Percentiles rank a stretch among this genome's conserved stretches.
These are phyloP conservation scores for Julus scandinavius DNA, from an alignment of 2,888 invertebrate genomes.

Conservation along the genomic window DNA sequence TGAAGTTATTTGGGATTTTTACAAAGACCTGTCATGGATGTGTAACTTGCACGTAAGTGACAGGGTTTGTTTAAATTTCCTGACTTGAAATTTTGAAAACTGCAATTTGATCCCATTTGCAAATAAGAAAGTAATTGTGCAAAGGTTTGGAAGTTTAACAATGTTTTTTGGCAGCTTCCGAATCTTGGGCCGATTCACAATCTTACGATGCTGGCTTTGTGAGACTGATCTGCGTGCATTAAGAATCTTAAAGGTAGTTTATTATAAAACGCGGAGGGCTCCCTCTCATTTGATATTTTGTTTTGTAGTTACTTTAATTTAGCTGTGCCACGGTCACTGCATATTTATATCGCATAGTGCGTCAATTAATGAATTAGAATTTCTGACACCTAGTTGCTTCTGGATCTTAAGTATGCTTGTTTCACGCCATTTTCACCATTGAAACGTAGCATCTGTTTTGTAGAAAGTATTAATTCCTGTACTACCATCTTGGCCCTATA, in stretches of 20 bases:
- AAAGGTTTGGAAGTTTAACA: no score
- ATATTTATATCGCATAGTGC: neutral
- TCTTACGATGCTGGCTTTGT: neutral
- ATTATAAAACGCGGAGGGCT: neutral
- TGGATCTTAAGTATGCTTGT: neutral
- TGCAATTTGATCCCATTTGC: neutral
- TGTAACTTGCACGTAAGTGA: no score
- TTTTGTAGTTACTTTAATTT: neutral
- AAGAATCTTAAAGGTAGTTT: constrained; percentile 4
- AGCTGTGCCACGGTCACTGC: constrained; percentile 19
- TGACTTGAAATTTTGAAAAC: no score
- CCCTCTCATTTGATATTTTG: constrained; percentile 32
- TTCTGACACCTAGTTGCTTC: constrained; percentile 23
- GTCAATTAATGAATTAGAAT: constrained; percentile 28
- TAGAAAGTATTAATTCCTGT: constrained; percentile 15
- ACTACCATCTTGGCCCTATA: neutral
- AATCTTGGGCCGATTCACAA: no score
- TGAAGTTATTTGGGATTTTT: no score
- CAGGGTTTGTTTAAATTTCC: no score
- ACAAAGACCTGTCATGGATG: no score
- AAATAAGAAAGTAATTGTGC: neutral
- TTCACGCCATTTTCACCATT: neutral
- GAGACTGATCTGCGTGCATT: neutral
- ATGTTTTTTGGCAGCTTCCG: no score
- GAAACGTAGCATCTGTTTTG: neutral